A percentile compares a stretch with the other conserved stretches of the same genome.
Evolutionary conservation across 2,888 invertebrate species (phyloP).

Genomic region (Trilocha varians): DNA sequence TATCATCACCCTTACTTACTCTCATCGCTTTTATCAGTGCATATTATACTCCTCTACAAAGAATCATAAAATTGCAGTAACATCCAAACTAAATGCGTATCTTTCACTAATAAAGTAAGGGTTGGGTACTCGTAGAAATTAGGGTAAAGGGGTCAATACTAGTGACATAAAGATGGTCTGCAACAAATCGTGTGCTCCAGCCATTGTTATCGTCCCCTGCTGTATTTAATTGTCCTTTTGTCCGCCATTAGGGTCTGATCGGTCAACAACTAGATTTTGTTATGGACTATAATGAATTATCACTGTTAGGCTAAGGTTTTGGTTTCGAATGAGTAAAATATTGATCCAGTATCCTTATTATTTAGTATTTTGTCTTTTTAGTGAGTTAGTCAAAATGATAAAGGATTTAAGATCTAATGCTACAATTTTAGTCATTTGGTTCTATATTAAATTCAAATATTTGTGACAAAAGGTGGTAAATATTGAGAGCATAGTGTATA

Average conservation of each 20-base stretch:
- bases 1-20: too few relatives aligned
- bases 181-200: constrained; percentile 66
- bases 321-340: too few relatives aligned
- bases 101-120: constrained; percentile 24
- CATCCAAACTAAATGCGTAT: neutral
- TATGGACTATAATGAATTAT: constrained; percentile 39
- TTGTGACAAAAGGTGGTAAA: too few relatives aligned
- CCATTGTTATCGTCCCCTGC: constrained; percentile 64
- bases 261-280: constrained; percentile 40
- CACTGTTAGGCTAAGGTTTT: constrained; percentile 1
- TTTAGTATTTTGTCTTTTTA: too few relatives aligned
- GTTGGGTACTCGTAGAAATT: constrained; percentile 46
- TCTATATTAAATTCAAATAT: too few relatives aligned
- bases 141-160: constrained; percentile 71
- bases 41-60: neutral
- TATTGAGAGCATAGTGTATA: too few relatives aligned
- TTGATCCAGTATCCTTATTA: too few relatives aligned
- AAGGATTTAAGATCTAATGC: too few relatives aligned
- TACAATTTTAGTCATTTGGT: too few relatives aligned
- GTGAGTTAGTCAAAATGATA: too few relatives aligned
- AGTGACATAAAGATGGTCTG: constrained; percentile 67
- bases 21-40: too few relatives aligned
- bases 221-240: constrained; percentile 72
- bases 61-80: neutral
- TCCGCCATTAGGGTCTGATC: constrained; percentile 50